Conservation (phyloP, 2,113 vertebrate genomes). For the Notarius lentiginosus region DNA sequence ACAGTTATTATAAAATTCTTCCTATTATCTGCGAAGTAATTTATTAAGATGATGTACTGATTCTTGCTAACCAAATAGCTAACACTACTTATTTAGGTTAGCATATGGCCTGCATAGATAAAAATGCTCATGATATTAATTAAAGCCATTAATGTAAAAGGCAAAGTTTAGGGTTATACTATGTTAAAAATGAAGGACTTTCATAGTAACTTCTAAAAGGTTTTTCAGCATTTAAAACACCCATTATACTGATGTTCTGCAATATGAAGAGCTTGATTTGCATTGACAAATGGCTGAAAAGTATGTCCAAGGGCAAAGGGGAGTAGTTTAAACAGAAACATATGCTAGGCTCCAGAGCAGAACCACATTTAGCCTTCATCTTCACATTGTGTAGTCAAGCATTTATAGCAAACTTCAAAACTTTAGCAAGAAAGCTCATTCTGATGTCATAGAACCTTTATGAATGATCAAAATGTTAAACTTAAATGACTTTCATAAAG, state of each 20-base stretch:
- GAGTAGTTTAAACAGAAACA: slow-evolving; percentile 14
- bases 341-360: slow-evolving; percentile 23
- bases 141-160: neutral
- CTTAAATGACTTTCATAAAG: neutral
- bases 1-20: neutral
- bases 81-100: neutral
- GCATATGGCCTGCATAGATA: neutral
- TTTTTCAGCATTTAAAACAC: neutral
- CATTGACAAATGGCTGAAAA: slow-evolving; percentile 32
- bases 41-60: neutral
- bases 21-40: neutral
- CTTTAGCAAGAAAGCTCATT: neutral
- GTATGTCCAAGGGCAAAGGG: slow-evolving; percentile 16
- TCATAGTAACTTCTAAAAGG: neutral
- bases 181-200: neutral
- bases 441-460: neutral
- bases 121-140: slow-evolving; percentile 6
- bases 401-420: slow-evolving; percentile 11
- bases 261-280: neutral
- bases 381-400: neutral
- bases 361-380: slow-evolving; percentile 23
- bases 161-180: neutral
- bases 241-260: neutral
- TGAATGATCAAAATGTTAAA: neutral
- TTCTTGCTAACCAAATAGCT: neutral